phyloP scores from a whole-genome alignment of 92 coral and sea anemone genomes.

The Phenganax stokvisi region DNA sequence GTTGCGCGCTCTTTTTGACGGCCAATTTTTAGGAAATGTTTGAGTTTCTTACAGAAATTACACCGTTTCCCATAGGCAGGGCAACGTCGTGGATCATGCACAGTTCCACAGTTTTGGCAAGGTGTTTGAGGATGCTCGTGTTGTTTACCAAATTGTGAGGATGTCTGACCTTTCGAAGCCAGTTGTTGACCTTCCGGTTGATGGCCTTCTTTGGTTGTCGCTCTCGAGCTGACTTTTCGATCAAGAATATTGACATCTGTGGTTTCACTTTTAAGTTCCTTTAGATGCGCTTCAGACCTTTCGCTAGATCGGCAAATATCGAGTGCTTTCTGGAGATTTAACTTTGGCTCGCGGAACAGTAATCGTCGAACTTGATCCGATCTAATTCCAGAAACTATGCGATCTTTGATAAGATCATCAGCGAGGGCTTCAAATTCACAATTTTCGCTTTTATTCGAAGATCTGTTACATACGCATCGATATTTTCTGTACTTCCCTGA shows the following conservation, averaged over 20 bases:
- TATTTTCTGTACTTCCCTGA: constrained; percentile 33
- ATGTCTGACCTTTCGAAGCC: not conserved
- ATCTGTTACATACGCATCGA: constrained; percentile 32
- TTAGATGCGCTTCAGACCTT: constrained; percentile 28
- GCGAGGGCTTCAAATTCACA: constrained; percentile 20
- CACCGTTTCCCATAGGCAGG: constrained; percentile 45
- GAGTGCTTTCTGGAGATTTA: constrained; percentile 36
- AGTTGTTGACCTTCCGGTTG: not conserved
- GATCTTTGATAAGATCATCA: constrained; percentile 32
- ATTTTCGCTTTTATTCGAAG: constrained; percentile 39
- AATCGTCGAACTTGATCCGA: constrained; percentile 35
- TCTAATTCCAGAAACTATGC: constrained; percentile 29
- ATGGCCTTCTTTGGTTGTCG: not conserved
- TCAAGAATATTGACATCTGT: constrained; percentile 21
- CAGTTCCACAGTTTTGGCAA: constrained; percentile 12
- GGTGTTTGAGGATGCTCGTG: constrained; percentile 12
- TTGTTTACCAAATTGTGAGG: constrained; percentile 8
- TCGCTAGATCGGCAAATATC: constrained; percentile 36
- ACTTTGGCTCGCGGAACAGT: constrained; percentile 37
- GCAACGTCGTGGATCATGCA: constrained; percentile 28
- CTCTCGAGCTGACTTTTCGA: not conserved
- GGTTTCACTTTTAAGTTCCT: constrained; percentile 30
- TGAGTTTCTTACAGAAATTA: constrained; percentile 39
- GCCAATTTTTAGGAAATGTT: constrained; percentile 30
- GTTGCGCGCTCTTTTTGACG: constrained; percentile 17